These are phyloP conservation scores for Pterostichus madidus DNA, from an alignment of 2,888 invertebrate genomes.

Conservation along the genomic window DNA sequence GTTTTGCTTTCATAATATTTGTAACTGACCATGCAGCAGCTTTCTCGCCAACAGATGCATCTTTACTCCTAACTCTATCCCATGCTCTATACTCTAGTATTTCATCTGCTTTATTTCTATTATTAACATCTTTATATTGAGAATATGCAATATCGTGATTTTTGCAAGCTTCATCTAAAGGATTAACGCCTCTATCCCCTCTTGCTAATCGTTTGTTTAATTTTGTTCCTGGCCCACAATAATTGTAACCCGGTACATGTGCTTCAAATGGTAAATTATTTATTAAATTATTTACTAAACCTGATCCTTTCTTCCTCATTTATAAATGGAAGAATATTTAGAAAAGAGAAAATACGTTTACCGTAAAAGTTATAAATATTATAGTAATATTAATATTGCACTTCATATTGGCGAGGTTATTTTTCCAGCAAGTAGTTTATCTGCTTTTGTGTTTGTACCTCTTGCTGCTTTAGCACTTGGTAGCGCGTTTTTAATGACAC, in stretches of 20 bases:
- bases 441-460: no score
- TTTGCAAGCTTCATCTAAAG: neutral
- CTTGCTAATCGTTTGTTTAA: slow-evolving; percentile 33
- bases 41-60: slow-evolving; percentile 65
- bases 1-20: slow-evolving; percentile 68
- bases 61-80: slow-evolving; percentile 64
- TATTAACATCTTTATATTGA: no score
- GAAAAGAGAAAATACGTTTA: slow-evolving; percentile 22
- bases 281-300: slow-evolving; percentile 46
- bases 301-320: slow-evolving; percentile 25
- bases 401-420: no score
- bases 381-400: no score
- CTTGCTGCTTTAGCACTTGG: no score
- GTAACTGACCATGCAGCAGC: slow-evolving; percentile 62
- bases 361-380: slow-evolving; percentile 10
- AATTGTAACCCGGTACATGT: slow-evolving; percentile 67
- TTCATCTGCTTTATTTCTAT: neutral
- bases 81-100: slow-evolving; percentile 59
- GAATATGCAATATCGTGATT: no score
- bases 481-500: no score
- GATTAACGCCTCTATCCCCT: neutral
- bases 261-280: slow-evolving; percentile 65
- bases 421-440: no score
- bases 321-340: slow-evolving; percentile 29
- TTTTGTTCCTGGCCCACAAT: slow-evolving; percentile 66